Conservation (phyloP, 2,113 vertebrate species). For the Deroptyus accipitrinus region DNA sequence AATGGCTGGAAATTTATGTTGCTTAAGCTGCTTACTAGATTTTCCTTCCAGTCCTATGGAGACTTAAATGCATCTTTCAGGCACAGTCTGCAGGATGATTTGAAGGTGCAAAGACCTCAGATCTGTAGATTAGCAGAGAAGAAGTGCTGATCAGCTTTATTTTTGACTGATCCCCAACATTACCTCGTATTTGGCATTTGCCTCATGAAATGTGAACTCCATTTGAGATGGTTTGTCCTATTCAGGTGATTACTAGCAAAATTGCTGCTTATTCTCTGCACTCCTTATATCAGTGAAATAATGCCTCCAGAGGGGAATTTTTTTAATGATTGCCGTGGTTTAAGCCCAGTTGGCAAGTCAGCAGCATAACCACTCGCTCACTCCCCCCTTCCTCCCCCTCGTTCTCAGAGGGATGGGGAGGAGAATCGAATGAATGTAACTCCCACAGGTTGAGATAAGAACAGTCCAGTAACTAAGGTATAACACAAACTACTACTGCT, state of each 20-base stretch:
- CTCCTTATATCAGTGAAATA: background rate
- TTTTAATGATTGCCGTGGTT: background rate
- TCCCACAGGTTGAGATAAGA: no score
- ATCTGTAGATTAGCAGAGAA: background rate
- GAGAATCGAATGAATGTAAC: no score
- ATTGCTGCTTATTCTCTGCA: accelerated
- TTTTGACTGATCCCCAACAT: background rate
- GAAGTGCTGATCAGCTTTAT: background rate
- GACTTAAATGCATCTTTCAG: background rate
- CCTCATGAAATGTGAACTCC: background rate
- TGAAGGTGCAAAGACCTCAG: background rate
- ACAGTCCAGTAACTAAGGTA: no score
- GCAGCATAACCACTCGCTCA: no score
- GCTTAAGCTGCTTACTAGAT: background rate
- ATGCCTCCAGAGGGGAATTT: background rate
- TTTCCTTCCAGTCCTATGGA: background rate
- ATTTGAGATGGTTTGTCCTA: background rate
- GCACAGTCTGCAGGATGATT: background rate
- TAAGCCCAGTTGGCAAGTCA: no score
- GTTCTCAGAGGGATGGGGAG: no score
- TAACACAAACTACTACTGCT: no score
- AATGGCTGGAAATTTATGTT: background rate
- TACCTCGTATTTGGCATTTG: background rate
- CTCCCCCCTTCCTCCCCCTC: no score
- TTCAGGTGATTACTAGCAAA: background rate